phyloP scores from a whole-genome alignment of 1,140 invertebrate species.

The Lerema accius region DNA sequence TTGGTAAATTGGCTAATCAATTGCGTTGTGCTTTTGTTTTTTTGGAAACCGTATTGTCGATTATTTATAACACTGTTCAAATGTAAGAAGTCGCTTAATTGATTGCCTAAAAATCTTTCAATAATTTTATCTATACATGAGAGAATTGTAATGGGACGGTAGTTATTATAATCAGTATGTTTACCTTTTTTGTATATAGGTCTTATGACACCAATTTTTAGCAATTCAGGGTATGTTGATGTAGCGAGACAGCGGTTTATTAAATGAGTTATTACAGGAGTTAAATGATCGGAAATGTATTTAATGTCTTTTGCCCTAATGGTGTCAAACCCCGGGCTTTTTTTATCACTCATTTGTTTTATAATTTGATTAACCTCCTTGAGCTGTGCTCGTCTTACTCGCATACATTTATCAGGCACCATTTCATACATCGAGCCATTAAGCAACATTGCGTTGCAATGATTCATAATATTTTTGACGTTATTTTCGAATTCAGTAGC shows the following conservation, averaged over 20 bases:
- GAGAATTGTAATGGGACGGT: constrained; percentile 8
- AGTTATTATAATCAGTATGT: constrained; percentile 7
- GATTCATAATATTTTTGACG: too few species aligned
- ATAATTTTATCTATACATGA: constrained; percentile 15
- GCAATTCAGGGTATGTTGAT: constrained; percentile 14
- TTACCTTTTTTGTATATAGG: constrained; percentile 18
- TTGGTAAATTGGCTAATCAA: constrained; percentile 1
- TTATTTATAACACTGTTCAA: constrained; percentile 1
- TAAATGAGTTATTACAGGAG: constrained; percentile 11
- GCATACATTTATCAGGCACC: too few species aligned
- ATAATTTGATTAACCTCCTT: too few species aligned
- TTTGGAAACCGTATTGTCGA: constrained; percentile 11
- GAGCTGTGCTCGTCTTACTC: too few species aligned
- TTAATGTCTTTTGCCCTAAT: constrained; percentile 18
- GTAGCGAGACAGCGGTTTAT: constrained; percentile 29
- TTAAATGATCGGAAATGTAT: constrained; percentile 17
- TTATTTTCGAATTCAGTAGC: too few species aligned
- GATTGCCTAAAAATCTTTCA: constrained; percentile 8
- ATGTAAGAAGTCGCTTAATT: constrained; percentile 3
- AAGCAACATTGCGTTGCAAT: too few species aligned
- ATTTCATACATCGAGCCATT: too few species aligned
- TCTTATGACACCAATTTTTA: constrained; percentile 30
- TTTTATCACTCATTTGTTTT: too few species aligned
- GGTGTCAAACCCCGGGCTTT: too few species aligned
- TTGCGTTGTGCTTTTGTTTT: constrained; percentile 1